Evolutionary conservation across 2,888 invertebrate genomes (phyloP).

Genomic region (Lepidochitona cinerea): DNA sequence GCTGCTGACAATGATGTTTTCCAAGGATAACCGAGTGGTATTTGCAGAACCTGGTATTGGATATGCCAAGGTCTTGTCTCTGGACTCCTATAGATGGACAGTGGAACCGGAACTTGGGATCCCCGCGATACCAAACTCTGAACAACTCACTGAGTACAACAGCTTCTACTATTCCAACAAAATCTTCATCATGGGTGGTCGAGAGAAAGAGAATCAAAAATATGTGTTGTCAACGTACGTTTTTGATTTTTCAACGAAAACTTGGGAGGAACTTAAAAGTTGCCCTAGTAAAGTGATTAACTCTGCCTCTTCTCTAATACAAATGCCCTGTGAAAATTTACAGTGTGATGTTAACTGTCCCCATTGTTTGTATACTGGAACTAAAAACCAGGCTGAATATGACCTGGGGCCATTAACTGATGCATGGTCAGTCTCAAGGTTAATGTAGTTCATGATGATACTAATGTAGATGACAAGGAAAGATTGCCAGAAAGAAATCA

Average conservation of each 20-base stretch:
- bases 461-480: neutral
- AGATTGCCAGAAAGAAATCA: neutral
- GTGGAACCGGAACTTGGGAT: neutral
- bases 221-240: neutral
- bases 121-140: neutral
- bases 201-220: neutral
- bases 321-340: neutral
- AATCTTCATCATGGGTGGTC: neutral
- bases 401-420: neutral
- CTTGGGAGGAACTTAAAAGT: neutral
- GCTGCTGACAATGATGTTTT: neutral
- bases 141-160: neutral
- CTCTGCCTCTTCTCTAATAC: neutral
- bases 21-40: neutral
- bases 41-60: neutral
- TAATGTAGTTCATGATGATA: neutral
- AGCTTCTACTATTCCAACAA: neutral
- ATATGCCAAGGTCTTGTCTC: neutral
- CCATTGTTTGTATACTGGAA: neutral
- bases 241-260: neutral
- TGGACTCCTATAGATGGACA: neutral
- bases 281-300: neutral
- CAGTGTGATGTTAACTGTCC: neutral
- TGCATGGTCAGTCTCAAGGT: neutral
- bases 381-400: neutral